Conservation (phyloP, 2,113 vertebrate genomes). For the Aviceda subcristata region DNA sequence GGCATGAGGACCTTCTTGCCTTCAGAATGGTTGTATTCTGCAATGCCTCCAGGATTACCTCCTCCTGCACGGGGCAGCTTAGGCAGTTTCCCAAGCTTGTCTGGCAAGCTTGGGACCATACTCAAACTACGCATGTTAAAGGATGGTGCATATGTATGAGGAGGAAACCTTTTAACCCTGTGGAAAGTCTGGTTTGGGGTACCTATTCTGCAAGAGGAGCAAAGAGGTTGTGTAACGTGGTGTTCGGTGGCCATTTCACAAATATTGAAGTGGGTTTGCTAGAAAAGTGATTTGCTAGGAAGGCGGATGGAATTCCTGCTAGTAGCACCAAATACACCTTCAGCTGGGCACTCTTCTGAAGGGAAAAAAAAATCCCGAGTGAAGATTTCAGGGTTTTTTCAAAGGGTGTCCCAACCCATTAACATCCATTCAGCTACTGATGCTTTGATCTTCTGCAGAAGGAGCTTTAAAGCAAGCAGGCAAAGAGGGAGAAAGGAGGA, state of each 20-base stretch:
- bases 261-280: conserved; percentile 39
- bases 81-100: neutral
- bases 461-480: neutral
- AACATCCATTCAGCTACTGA: conserved; percentile 65
- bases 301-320: conserved; percentile 58
- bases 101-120: neutral
- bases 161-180: conserved; percentile 21
- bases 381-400: conserved; percentile 45
- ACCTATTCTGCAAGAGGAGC: neutral
- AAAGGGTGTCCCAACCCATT: conserved; percentile 70
- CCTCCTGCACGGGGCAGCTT: neutral
- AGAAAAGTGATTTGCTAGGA: neutral
- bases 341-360: conserved; percentile 41
- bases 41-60: neutral
- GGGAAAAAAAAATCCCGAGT: neutral
- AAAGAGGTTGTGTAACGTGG: conserved; percentile 36
- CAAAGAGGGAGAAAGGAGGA: neutral
- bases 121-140: neutral
- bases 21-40: neutral
- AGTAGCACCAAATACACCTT: conserved; percentile 65
- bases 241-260: conserved; percentile 16
- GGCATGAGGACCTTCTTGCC: too few relatives aligned
- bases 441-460: conserved; percentile 79
- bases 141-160: neutral
- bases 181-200: neutral